Base-by-base conservation (phyloP, 2,797 vertebrate species). In the Hapalemur alaotrensis region DNA sequence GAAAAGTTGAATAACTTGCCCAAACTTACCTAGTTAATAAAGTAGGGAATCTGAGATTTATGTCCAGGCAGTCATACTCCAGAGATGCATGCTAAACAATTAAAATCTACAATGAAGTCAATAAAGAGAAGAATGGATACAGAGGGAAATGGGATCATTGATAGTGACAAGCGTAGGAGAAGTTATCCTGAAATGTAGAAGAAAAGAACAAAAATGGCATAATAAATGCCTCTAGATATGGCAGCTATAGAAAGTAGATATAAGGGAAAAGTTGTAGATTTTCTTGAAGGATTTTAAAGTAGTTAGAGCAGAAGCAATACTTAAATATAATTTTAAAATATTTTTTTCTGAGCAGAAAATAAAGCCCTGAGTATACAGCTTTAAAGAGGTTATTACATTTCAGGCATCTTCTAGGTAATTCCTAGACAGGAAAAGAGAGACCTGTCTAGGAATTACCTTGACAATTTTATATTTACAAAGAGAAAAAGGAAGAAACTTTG, bases 301-400 rank as follows among this genome's bases (percentile, higher is more conserved):
- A 80, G 6, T 38, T 81, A 65, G 70, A 86, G 79, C 41, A 87
- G 20, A 83, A 93, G 18, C 65, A 91, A 35, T 93, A 88, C 10
- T 79, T 72, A 92, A 52, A 48, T 89, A 59, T 65, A 85, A 73
- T 70, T 89, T 89, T 23, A 72, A 75, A 65, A 54, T 17, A 32
- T 0, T 41, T 75, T 75, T 94, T 88, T 43, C n/a, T 93, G 89
- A 80, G 48, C 23, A 69, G 43, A 79, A 90, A 94, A n/a, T 94
- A 94, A 80, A 91, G 17, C 23, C 20, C 11, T 23, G 20, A 85
- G 20, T 85, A 4, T 70, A 32, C 52, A 61, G 38, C 63, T 80
- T 70, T 94, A 41, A 83, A 91, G 50, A 2, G 15, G 0, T 86
- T 22, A 43, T 69, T 8, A 38, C 10, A 73, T 86, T 79, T 11